Conservation (phyloP, 2,797 vertebrate genomes). For the Lycodopsis pacificus region DNA sequence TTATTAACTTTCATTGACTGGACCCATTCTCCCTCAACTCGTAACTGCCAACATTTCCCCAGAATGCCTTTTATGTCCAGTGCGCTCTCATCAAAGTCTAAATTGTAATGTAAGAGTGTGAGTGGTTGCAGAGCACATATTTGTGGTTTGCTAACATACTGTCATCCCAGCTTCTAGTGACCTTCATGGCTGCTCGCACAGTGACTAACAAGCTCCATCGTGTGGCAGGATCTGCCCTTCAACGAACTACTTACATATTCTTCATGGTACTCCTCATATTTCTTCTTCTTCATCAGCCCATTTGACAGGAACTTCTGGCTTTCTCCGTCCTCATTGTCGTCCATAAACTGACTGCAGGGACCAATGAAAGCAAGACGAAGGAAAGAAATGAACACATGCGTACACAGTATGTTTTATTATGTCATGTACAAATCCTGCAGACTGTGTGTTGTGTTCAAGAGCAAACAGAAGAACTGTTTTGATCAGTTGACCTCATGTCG, state of each 20-base stretch:
- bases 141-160: neutral
- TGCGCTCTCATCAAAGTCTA: neutral
- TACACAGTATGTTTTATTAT: neutral
- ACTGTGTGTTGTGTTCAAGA: neutral
- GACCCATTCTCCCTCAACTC: neutral
- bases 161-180: neutral
- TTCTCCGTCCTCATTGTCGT: constrained; percentile 88
- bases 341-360: constrained; percentile 85
- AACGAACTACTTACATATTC: constrained; percentile 88
- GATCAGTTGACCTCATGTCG: neutral
- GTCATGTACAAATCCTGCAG: neutral
- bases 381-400: neutral
- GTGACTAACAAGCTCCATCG: neutral
- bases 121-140: neutral
- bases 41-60: constrained; percentile 4
- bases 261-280: constrained; percentile 90
- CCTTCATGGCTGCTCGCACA: neutral
- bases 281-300: constrained; percentile 91
- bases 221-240: neutral
- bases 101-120: neutral
- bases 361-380: neutral
- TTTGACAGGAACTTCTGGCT: constrained; percentile 95
- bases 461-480: neutral
- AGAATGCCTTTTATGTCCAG: neutral
- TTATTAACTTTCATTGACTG: constrained; percentile 23